Base-by-base conservation (phyloP, 1,140 invertebrate genomes). In the Trachelipus rathkii region DNA sequence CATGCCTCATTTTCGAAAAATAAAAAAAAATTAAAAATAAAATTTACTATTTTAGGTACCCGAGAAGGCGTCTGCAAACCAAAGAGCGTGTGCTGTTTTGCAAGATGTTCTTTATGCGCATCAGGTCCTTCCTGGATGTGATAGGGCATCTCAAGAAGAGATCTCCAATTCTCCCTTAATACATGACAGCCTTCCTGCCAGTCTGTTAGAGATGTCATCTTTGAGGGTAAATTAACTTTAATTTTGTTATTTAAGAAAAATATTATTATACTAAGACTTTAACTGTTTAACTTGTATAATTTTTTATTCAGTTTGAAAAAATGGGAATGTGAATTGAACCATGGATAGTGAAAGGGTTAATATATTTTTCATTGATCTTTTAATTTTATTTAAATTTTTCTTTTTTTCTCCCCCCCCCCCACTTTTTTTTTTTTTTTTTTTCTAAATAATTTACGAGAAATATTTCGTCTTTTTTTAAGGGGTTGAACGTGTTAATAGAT, bases 161-260 rank as follows among this genome's bases (percentile, higher is more conserved):
- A 89, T 95, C 60, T 85, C 88, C 73, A 89, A n/a, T 92, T 44
- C 87, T 97, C 74, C 74, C 87, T 95, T n/a, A 86, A 88, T 50
- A 92, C 91, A 0, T 97, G 69, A 91, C 93, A 84, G 91, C 89
- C 84, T n/a, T n/a, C 88, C 89, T 11, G 84, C 86, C 84, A 89
- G 78, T 88, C 89, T n/a, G 90, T 95, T 0, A 88, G 95, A 81
- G 93, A 96, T 85, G 90, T n/a, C 93, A 0, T 90, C 91, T 0
- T 85, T 96, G 15, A 88, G 93, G 82, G 87, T 82, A 69, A 76
- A 88, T 97, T n/a, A n/a, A n/a, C n/a, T n/a, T n/a, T n/a, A n/a
- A n/a, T n/a, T n/a, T n/a, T n/a, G n/a, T n/a, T n/a, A n/a, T n/a
- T n/a, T n/a, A n/a, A n/a, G n/a, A n/a, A n/a, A n/a, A n/a, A n/a